These are phyloP conservation scores for Crambe crambe DNA, from an alignment of 37 sponge, comb jelly and placozoan species.

Conservation along the genomic window DNA sequence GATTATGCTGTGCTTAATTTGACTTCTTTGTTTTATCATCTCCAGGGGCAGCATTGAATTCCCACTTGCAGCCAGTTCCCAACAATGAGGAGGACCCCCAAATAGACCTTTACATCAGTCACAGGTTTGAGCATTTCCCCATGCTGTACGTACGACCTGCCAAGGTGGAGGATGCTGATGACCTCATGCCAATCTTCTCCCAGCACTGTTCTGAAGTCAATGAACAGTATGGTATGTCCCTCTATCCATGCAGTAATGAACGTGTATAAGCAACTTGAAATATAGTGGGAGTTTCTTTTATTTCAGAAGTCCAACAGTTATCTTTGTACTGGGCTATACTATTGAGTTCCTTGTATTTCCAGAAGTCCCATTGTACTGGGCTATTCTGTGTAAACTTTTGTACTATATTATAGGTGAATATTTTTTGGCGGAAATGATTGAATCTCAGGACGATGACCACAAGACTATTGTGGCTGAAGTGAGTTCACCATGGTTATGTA, in stretches of 20 bases:
- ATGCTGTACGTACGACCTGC: conserved; percentile 71
- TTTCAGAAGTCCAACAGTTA: background rate
- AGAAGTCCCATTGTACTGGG: background rate
- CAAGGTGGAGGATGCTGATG: conserved; percentile 94
- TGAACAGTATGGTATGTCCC: conserved; percentile 72
- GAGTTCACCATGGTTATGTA: background rate
- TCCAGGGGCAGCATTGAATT: conserved; percentile 25
- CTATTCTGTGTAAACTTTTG: background rate
- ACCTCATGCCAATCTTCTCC: conserved; percentile 86
- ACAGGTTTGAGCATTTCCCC: conserved; percentile 79
- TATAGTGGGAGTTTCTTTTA: background rate
- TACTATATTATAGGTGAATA: conserved; percentile 71
- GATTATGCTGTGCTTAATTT: background rate
- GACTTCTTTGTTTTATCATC: background rate
- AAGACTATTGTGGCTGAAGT: conserved; percentile 95
- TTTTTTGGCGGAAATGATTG: conserved; percentile 97
- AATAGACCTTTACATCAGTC: conserved; percentile 39
- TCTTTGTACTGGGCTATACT: background rate
- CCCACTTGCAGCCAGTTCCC: conserved; percentile 30
- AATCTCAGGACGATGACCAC: conserved; percentile 86
- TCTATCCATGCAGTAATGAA: background rate
- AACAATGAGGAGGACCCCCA: conserved; percentile 3
- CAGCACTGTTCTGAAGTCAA: conserved; percentile 21
- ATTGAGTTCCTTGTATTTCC: background rate
- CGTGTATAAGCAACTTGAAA: background rate